Conservation (phyloP, 1,140 invertebrate genomes). For the Musca vetustissima region DNA sequence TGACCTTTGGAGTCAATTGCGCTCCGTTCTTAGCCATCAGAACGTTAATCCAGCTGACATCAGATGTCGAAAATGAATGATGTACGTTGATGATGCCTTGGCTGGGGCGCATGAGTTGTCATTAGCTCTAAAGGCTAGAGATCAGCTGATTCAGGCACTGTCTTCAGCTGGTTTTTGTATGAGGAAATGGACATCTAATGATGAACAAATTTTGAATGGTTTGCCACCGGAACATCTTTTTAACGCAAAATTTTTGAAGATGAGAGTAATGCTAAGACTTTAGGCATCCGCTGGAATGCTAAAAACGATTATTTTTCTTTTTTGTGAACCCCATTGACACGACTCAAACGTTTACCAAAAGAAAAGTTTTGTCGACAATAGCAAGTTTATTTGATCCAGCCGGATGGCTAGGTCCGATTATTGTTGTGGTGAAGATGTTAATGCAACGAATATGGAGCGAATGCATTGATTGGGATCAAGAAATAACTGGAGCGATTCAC, state of each 20-base stretch:
- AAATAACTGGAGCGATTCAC: too few relatives aligned
- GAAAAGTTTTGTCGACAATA: constrained; percentile 2
- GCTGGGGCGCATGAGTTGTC: not conserved
- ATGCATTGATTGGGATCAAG: constrained; percentile 25
- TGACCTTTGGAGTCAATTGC: not conserved
- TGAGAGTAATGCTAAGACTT: not conserved
- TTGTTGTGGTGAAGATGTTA: constrained; percentile 24
- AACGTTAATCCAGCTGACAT: not conserved
- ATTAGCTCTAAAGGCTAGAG: not conserved
- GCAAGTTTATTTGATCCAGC: constrained; percentile 20
- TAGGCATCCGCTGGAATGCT: too few relatives aligned
- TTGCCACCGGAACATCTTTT: not conserved
- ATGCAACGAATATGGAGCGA: constrained; percentile 29
- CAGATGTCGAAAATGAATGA: not conserved
- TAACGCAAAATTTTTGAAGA: not conserved
- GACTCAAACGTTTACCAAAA: not conserved
- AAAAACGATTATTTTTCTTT: too few relatives aligned
- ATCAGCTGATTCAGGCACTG: not conserved
- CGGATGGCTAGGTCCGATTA: constrained; percentile 11
- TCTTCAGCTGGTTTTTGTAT: not conserved
- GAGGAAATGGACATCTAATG: constrained; percentile 8
- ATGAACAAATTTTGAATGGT: not conserved
- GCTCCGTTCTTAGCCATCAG: not conserved
- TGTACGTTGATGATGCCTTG: not conserved
- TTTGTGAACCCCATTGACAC: too few relatives aligned